Percentiles rank a stretch among this genome's conserved stretches.
These are phyloP conservation scores for Pocillopora damicornis DNA, from an alignment of 64 coral and sea anemone species.

Conservation along the genomic window DNA sequence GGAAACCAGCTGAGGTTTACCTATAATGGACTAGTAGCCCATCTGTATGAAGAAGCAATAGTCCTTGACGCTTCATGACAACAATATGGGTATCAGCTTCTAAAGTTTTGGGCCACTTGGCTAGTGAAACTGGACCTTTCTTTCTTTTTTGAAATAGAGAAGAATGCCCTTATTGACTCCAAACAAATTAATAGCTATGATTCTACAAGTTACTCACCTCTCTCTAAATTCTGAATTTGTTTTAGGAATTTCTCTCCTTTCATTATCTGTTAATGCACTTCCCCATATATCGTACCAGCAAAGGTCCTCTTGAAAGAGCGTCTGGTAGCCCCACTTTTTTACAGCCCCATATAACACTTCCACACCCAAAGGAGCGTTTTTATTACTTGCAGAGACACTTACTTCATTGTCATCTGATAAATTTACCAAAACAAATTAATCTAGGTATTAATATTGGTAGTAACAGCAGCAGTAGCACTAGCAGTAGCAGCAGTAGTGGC, in stretches of 20 bases:
- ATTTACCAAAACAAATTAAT: background rate
- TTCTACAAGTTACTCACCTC: background rate
- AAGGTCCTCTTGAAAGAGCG: slow-evolving; percentile 47
- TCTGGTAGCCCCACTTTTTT: slow-evolving; percentile 45
- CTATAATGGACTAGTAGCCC: too few relatives aligned
- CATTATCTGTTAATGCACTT: slow-evolving; percentile 17
- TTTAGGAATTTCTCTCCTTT: background rate
- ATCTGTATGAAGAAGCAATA: too few relatives aligned
- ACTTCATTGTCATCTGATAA: slow-evolving; percentile 27
- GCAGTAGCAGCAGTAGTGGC: too few relatives aligned
- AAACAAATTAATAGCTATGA: background rate
- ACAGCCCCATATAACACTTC: slow-evolving; percentile 17
- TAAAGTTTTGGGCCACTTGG: too few relatives aligned
- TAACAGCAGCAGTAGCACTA: too few relatives aligned
- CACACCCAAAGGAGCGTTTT: slow-evolving; percentile 15
- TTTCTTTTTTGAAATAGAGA: too few relatives aligned
- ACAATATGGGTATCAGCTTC: too few relatives aligned
- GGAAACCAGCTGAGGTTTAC: too few relatives aligned
- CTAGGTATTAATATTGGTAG: background rate
- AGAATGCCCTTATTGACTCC: too few relatives aligned
- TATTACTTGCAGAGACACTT: background rate
- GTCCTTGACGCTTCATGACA: too few relatives aligned
- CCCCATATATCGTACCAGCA: slow-evolving; percentile 43
- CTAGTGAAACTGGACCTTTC: too few relatives aligned
- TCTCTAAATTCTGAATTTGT: background rate